Evolutionary conservation across 2,797 vertebrate genomes (phyloP), one percentile per base, ranked within the genome.

Genomic region (Atherinosoma microstoma): DNA sequence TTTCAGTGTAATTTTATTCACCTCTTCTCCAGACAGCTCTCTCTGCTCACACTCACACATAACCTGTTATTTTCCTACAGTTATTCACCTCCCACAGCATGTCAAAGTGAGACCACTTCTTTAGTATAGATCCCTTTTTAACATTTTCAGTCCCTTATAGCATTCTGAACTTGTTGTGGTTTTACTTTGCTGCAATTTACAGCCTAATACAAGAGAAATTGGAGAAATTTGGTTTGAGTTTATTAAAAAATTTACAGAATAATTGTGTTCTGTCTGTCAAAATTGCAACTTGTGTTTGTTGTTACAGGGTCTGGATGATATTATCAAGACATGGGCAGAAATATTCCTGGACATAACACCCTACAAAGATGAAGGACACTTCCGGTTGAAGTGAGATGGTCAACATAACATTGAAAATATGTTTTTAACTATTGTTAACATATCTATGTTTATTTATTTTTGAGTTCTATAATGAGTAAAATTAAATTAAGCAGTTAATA

Each of bases 311-410:
- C 90, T 98, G 78, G 90, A 96, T 59, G 87, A 73, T 58, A 96
- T 97, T 57, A 78, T 80, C 0, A 95, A 90, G 81, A 96, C 94
- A 9, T 97, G 96, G 96, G 84, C 94, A 3, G 84, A 90, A 24
- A 95, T 62, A 0, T 63, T 67, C 42, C 87, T 98, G 40, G 95
- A 97, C 75, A 91, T 97, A 29, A 71, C 70, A 9, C 91, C 94
- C 1, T 95, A 97, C 87, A 97, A 97, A 90, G 92, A 96, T 64
- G 93, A 95, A 60, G 96, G 96, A 56, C 94, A 97, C 78, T 92
- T 94, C 79, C 82, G 84, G 15, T 91, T 98, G 34, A 95, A 94
- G 97, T 98, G 77, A 89, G 90, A 59, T 16, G 47, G 1, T 20
- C 0, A 58, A 9, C 16, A 11, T 34, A 47, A n/a, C 18, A n/a